Conservation (phyloP, 1,140 invertebrate species). For the Aleiodes sp. region DNA sequence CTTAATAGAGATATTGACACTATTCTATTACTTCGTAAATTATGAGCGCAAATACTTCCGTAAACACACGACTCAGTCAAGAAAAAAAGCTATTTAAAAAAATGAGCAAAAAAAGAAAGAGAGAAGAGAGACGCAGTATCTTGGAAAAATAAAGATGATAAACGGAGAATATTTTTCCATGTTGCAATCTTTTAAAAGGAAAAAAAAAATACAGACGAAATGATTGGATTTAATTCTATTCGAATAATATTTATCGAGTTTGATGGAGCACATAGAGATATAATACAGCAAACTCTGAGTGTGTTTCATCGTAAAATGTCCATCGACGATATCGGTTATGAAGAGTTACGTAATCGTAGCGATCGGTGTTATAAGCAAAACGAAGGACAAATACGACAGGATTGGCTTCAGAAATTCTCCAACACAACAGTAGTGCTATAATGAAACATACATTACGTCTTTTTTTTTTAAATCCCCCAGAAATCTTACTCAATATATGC, state of each 20-base stretch:
- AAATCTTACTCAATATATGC: neutral
- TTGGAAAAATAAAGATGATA: neutral
- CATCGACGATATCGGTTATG: constrained; percentile 33
- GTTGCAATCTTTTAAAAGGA: neutral
- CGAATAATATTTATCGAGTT: constrained; percentile 15
- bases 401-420: constrained; percentile 48
- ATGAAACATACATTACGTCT: neutral
- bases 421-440: neutral
- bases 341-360: constrained; percentile 56
- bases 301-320: constrained; percentile 30
- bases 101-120: neutral
- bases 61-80: too few relatives aligned
- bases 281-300: neutral
- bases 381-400: constrained; percentile 59
- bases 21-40: too few relatives aligned
- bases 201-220: constrained; percentile 25
- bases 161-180: neutral
- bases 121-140: neutral
- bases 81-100: neutral
- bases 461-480: neutral
- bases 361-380: constrained; percentile 54
- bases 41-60: too few relatives aligned
- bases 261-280: neutral
- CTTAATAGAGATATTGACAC: too few relatives aligned
- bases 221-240: neutral